Evolutionary conservation across 2,113 vertebrate genomes (phyloP), one percentile per base, ranked within the genome.

Genomic region (Lethenteron reissneri): DNA sequence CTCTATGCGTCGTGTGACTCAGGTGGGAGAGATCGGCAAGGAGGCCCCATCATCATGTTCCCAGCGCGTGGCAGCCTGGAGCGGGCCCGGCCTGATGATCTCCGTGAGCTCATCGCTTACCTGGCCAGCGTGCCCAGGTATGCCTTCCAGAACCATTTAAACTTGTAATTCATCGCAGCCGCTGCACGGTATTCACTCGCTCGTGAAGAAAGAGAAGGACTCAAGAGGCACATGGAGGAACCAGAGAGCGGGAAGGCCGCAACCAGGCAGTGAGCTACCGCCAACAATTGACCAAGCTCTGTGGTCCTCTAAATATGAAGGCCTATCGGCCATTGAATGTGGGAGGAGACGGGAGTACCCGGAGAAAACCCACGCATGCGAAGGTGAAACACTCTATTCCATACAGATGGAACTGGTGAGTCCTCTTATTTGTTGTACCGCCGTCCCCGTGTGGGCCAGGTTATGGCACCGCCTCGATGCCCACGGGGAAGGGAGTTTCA

Each of bases 11-110:
- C 75, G 70, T 77, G 80, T 57, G n/a, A 73, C 72, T 5, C 82
- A 97, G 94, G 94, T 78, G 94, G 94, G 74, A 85, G 94, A 75
- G 94, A 97, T 79, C 96, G 97, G 78, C 83, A 91, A 85, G 92
- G 94, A 57, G 92, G 94, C 75, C 92, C 94, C 17, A 96, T 97
- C 79, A 77, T 97, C 81, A 96, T 89, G 58, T 97, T 97, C 78
- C 91, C 94, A 71, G 88, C 92, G 74, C 82, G 94, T 72, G 95
- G 92, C 78, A 97, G 97, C 84, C 94, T 97, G 12, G 94, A 97
- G 84, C 87, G 94, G 86, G 95, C 97, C 92, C 89, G 91, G 77
- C 90, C 94, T 75, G 94, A 97, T 77, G 94, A 97, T 76, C 83
- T 97, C 75, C 82, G 88, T 78, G 87, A 87, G 80, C 88, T 97